These are phyloP conservation scores for Drosophila sordidula DNA, from an alignment of 2,888 invertebrate species.

Conservation along the genomic window DNA sequence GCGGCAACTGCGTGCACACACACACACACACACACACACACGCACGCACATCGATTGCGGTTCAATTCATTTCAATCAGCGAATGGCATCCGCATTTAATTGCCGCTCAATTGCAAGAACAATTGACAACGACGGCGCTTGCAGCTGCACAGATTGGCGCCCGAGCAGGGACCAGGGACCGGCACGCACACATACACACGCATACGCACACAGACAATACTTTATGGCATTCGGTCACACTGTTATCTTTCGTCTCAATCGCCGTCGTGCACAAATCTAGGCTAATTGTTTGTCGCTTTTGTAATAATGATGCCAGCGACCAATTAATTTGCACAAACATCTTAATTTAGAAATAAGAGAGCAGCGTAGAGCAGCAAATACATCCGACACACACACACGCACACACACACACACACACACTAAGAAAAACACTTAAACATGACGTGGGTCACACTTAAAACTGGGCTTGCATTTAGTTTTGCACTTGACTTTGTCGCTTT, in stretches of 20 bases:
- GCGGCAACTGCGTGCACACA: not conserved
- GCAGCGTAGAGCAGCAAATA: slow-evolving; percentile 13
- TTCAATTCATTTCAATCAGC: slow-evolving; percentile 77
- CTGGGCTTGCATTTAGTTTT: not conserved
- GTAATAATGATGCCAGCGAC: slow-evolving; percentile 81
- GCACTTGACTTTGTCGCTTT: slow-evolving; percentile 21
- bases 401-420: not conserved
- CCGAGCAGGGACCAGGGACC: slow-evolving; percentile 5
- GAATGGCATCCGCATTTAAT: slow-evolving; percentile 68
- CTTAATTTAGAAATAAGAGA: slow-evolving; percentile 72
- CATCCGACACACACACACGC: slow-evolving; percentile 5
- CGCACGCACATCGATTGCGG: slow-evolving; percentile 13
- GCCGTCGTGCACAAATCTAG: slow-evolving; percentile 66
- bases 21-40: slow-evolving; percentile 1
- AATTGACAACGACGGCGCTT: slow-evolving; percentile 39
- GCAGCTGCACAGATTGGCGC: slow-evolving; percentile 36
- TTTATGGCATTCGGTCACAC: slow-evolving; percentile 11
- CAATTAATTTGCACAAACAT: slow-evolving; percentile 83
- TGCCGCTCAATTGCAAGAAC: slow-evolving; percentile 64
- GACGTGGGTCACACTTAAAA: slow-evolving; percentile 12
- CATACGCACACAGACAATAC: not conserved
- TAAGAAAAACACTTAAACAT: slow-evolving; percentile 1
- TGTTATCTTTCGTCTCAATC: slow-evolving; percentile 21
- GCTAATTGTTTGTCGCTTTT: slow-evolving; percentile 82
- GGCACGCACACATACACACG: slow-evolving; percentile 1